Base-by-base conservation (phyloP, 1,140 invertebrate genomes). In the Aphaenogaster floridana region DNA sequence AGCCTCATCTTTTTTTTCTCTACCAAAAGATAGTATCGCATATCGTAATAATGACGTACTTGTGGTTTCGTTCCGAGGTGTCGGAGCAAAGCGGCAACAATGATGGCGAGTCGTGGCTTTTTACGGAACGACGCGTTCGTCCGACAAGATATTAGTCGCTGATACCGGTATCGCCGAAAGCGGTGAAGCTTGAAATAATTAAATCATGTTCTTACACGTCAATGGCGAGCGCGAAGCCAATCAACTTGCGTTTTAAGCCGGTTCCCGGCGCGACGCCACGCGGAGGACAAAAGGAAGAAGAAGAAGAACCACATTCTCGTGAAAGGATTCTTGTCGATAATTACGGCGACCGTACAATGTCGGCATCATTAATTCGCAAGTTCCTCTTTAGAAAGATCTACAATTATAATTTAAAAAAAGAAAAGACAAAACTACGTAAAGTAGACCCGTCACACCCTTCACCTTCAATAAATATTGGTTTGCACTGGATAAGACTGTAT, bases 161-260 rank as follows among this genome's bases (percentile, higher is more conserved):
- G 64, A 66, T 79, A 81, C 6, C 21, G n/a, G 52, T 59, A 72
- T 84, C 54, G 68, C 7, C 52, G 66, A 28, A 88, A 85, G 86
- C 68, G 68, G 39, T 77, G 66, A 21, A 88, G 88, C 83, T 91
- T 90, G 89, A 59, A 88, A 77, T 92, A 92, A 92, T 92, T 86
- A 88, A 92, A 92, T 92, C 90, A 92, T 89, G 90, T 89, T 90
- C 88, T 92, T 92, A 90, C 80, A 42, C 36, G 57, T 28, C 52
- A 71, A 74, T 72, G 72, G 61, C 77, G 66, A 81, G 88, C 77
- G 74, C 64, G 88, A 92, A 92, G 90, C 88, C 90, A 91, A 89
- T 92, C 90, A 90, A 91, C 84, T 91, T 68, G 68, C 57, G 68
- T 83, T 74, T 69, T 34, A 78, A 74, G 71, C 76, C 42, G 74